A percentile compares a stretch with the other conserved stretches of the same genome.
Conservation (phyloP, 64 coral and sea anemone species). For the Montipora sp. region DNA sequence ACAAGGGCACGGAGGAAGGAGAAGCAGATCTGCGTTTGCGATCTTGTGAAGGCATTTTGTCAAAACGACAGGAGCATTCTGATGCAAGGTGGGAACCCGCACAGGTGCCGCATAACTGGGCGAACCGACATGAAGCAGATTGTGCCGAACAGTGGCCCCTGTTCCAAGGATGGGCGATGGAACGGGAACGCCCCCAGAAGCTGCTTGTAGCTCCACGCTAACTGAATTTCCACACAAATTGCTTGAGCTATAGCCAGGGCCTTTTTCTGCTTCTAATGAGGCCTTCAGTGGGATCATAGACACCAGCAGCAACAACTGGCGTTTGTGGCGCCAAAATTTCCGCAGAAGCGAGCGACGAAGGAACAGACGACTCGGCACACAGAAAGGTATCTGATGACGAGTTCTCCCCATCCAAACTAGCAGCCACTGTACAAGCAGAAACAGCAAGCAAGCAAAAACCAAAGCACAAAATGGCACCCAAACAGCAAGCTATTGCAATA, state of each 20-base stretch:
- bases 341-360: not conserved
- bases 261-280: not conserved
- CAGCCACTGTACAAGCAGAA: not conserved
- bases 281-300: not conserved
- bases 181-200: not conserved
- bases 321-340: not conserved
- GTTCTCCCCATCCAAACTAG: not conserved
- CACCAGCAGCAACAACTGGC: not conserved
- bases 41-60: not conserved
- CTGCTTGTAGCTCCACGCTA: not conserved
- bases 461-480: not conserved
- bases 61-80: conserved; percentile 12
- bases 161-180: conserved; percentile 8
- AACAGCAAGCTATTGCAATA: too few relatives aligned
- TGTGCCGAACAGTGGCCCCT: not conserved
- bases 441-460: not conserved
- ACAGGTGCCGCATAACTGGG: not conserved
- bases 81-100: not conserved
- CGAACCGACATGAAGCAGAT: not conserved
- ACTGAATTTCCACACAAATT: not conserved
- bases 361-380: not conserved
- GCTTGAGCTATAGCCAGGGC: not conserved
- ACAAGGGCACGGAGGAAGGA: not conserved
- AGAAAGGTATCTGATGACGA: not conserved
- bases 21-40: not conserved